Percentiles rank a stretch among this genome's conserved stretches.
These are phyloP conservation scores for Atlantisia rogersi DNA, from an alignment of 2,113 vertebrate species.

Conservation along the genomic window DNA sequence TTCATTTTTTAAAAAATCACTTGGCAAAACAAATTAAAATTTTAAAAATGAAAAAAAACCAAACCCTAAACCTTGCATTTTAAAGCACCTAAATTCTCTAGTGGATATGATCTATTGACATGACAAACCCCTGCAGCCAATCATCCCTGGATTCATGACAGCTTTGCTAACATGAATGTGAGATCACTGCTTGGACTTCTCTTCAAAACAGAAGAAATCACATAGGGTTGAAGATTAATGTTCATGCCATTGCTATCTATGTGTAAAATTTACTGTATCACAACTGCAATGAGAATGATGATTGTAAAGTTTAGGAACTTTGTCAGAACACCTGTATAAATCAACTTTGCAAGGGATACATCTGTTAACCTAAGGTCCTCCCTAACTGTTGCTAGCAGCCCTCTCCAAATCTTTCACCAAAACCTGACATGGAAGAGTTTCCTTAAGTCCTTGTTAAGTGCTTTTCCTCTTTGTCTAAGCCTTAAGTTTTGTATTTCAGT, in stretches of 20 bases:
- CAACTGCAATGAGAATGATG: background rate
- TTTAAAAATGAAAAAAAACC: background rate
- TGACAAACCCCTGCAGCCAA: background rate
- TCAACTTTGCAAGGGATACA: background rate
- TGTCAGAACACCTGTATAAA: background rate
- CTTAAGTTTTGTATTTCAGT: background rate
- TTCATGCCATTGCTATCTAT: background rate
- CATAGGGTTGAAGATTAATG: background rate
- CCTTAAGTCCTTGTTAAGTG: background rate
- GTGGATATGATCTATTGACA: background rate
- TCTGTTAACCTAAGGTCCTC: background rate
- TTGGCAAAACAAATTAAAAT: background rate
- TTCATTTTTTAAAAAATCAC: background rate
- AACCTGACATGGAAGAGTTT: background rate
- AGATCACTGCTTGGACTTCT: background rate
- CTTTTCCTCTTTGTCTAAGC: background rate
- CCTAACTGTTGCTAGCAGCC: fast-evolving
- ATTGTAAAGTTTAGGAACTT: background rate
- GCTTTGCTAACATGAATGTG: background rate
- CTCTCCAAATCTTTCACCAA: background rate
- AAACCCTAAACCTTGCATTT: background rate
- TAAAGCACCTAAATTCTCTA: background rate
- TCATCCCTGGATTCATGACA: background rate
- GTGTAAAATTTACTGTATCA: background rate
- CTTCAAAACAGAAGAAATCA: background rate